Evolutionary conservation across 2,888 invertebrate species (phyloP).

Genomic region (Pecten maximus): DNA sequence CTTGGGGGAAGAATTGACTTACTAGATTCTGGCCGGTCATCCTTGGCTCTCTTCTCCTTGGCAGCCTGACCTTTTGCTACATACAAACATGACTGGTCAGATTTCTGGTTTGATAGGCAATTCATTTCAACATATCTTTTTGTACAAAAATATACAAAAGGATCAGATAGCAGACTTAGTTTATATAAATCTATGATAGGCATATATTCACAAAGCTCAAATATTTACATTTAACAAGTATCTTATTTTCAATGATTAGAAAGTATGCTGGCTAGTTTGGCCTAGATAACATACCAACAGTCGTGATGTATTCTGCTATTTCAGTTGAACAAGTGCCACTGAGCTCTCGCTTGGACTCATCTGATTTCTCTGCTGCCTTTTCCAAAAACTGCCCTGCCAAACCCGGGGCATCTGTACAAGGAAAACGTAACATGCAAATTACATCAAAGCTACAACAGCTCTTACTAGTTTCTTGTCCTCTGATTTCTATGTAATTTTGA

Average conservation of each 20-base stretch:
- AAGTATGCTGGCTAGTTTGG: neutral
- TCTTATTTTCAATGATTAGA: neutral
- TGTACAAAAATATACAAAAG: too few species aligned
- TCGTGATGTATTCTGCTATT: constrained; percentile 86
- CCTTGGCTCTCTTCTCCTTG: constrained; percentile 94
- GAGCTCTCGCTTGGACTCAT: constrained; percentile 78
- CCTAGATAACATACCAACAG: constrained; percentile 84
- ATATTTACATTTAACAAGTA: neutral
- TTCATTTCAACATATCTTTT: too few species aligned
- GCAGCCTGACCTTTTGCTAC: constrained; percentile 83
- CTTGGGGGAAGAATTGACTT: constrained; percentile 74
- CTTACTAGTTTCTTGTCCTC: neutral
- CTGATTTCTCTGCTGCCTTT: constrained; percentile 62
- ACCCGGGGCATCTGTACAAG: constrained; percentile 44
- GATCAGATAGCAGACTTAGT: too few species aligned
- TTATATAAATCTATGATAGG: too few species aligned
- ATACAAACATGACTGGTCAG: neutral
- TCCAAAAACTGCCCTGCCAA: constrained; percentile 67
- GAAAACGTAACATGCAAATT: neutral
- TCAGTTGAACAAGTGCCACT: constrained; percentile 77
- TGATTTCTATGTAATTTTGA: neutral
- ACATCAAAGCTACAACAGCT: too few species aligned
- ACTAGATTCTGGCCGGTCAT: constrained; percentile 76
- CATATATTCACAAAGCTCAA: neutral
- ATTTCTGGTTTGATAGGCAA: neutral